These are phyloP conservation scores for Bugulina stolonifera DNA, from an alignment of 2,888 invertebrate species.

Conservation along the genomic window DNA sequence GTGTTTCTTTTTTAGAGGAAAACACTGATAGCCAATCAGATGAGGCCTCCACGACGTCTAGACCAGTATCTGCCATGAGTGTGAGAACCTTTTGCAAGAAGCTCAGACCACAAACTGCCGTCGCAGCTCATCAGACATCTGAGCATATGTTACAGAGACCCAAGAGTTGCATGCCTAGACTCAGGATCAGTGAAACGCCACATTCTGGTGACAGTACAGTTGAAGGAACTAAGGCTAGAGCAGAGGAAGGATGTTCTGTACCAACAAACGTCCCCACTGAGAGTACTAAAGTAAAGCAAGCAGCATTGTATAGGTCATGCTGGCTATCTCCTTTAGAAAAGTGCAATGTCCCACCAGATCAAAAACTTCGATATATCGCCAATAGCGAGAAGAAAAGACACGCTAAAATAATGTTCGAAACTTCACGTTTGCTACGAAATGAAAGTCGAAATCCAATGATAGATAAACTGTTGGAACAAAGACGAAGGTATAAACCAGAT, in stretches of 20 bases:
- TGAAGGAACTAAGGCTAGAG: background rate
- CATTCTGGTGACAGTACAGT: background rate
- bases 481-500: background rate
- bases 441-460: background rate
- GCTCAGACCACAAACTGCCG: background rate
- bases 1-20: background rate
- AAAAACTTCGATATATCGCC: background rate
- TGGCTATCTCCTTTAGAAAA: slow-evolving; percentile 1
- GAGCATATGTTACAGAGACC: background rate
- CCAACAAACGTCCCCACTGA: background rate
- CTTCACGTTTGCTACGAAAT: background rate
- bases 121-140: too few relatives aligned
- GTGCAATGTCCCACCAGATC: background rate
- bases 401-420: background rate
- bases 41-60: background rate
- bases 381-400: background rate
- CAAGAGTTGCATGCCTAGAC: background rate
- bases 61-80: background rate
- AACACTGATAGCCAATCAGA: background rate
- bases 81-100: background rate
- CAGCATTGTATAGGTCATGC: background rate
- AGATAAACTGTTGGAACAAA: background rate
- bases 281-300: too few relatives aligned
- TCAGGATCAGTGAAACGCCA: background rate
- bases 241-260: background rate